Conservation (phyloP, 2,888 invertebrate species). For the Lymantria monacha region DNA sequence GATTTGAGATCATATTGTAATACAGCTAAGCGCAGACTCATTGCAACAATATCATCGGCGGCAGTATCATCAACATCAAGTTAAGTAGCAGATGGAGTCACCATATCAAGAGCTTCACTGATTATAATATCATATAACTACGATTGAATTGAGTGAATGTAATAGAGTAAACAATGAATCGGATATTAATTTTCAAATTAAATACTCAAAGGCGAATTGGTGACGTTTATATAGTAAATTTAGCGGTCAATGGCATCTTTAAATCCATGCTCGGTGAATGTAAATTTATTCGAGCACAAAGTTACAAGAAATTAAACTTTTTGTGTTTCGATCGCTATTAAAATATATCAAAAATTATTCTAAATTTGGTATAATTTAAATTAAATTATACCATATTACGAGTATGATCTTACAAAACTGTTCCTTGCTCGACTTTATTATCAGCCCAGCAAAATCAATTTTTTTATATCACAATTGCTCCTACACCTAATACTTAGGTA, state of each 20-base stretch:
- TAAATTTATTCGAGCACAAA: constrained; percentile 25
- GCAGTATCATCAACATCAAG: constrained; percentile 31
- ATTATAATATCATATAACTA: no score
- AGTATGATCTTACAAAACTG: constrained; percentile 20
- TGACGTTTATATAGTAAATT: constrained; percentile 29
- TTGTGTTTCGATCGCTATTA: constrained; percentile 22
- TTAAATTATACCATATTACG: constrained; percentile 19
- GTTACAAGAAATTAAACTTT: constrained; percentile 16
- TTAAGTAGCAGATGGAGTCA: constrained; percentile 32
- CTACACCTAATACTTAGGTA: no score
- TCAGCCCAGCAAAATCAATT: no score
- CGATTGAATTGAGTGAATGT: no score
- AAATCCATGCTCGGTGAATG: constrained; percentile 24
- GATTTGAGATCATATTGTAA: no score
- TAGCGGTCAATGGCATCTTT: constrained; percentile 25
- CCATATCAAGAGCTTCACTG: constrained; percentile 12
- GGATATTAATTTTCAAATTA: constrained; percentile 10
- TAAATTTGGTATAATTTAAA: no score
- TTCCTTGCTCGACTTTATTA: no score
- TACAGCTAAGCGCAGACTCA: constrained; percentile 8
- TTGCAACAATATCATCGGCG: constrained; percentile 23
- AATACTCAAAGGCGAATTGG: constrained; percentile 7
- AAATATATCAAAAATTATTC: constrained; percentile 22
- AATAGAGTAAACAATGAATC: constrained; percentile 15
- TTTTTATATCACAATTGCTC: no score